phyloP scores from a whole-genome alignment of 1,140 invertebrate genomes.

The Lethocerus indicus region DNA sequence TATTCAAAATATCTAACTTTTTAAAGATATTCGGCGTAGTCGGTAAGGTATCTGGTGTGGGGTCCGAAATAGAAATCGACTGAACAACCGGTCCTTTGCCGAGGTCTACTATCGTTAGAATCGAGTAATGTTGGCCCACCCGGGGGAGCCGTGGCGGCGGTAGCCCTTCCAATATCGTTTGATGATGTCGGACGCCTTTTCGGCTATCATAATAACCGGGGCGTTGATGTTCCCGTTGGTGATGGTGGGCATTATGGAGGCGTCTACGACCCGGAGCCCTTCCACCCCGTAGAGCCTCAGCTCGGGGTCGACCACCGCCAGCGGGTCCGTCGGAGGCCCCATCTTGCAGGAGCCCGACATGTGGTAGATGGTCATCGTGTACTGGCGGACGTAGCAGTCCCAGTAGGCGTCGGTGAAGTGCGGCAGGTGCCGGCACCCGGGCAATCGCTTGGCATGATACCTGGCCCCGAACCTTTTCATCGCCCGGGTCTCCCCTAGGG shows the following conservation, averaged over 20 bases:
- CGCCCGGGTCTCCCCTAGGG: conserved; percentile 38
- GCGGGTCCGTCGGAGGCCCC: conserved; percentile 55
- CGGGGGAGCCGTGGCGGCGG: too few species aligned
- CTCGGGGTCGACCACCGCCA: conserved; percentile 66
- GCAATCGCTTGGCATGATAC: conserved; percentile 49
- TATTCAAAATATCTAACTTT: too few species aligned
- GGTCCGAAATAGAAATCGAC: too few species aligned
- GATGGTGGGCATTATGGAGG: conserved; percentile 64
- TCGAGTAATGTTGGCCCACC: too few species aligned
- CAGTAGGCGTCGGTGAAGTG: conserved; percentile 68
- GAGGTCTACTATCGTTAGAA: too few species aligned
- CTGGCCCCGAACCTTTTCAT: conserved; percentile 46
- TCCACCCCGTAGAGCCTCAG: conserved; percentile 56
- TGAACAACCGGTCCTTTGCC: too few species aligned
- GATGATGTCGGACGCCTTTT: conserved; percentile 77
- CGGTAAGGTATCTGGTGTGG: too few species aligned
- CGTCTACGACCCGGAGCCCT: conserved; percentile 60
- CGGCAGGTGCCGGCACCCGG: conserved; percentile 60
- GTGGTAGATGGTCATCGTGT: conserved; percentile 77
- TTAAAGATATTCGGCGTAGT: too few species aligned
- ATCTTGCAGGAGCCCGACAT: conserved; percentile 59
- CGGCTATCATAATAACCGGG: conserved; percentile 81
- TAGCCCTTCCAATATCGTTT: conserved; percentile 43
- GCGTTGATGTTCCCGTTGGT: conserved; percentile 75
- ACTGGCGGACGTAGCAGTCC: conserved; percentile 56